Evolutionary conservation across 2,797 vertebrate genomes (phyloP).

Genomic region (Onychomys torridus): DNA sequence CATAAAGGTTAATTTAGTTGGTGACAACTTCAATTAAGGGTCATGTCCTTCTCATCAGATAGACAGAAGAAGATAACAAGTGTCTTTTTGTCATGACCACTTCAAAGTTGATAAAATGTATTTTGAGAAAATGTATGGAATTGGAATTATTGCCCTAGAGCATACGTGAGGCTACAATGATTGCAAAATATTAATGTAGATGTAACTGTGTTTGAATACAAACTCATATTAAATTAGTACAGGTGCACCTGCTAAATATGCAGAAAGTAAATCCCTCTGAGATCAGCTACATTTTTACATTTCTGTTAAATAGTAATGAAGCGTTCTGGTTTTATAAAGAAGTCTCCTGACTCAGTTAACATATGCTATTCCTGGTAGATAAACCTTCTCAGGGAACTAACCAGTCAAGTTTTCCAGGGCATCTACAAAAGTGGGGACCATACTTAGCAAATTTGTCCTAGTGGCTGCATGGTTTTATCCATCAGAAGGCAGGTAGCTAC

Average conservation of each 20-base stretch:
- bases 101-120: not conserved
- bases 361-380: not conserved
- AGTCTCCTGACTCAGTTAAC: not conserved
- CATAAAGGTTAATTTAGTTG: not conserved
- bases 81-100: not conserved
- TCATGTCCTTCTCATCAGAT: not conserved
- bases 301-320: not conserved
- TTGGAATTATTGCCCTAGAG: not conserved
- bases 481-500: not conserved
- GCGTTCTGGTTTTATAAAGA: not conserved
- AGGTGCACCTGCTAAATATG: not conserved
- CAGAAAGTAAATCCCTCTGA: conserved; percentile 22
- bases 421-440: not conserved
- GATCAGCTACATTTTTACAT: not conserved
- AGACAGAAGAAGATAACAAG: not conserved
- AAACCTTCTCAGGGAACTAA: not conserved
- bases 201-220: not conserved
- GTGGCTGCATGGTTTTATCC: not conserved
- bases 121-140: not conserved
- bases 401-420: not conserved
- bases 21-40: not conserved
- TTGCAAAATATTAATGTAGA: not conserved
- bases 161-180: not conserved
- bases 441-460: not conserved
- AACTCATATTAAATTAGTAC: conserved; percentile 11